These are phyloP conservation scores for Ditula angustiorana DNA, from an alignment of 2,888 invertebrate species.

Conservation along the genomic window DNA sequence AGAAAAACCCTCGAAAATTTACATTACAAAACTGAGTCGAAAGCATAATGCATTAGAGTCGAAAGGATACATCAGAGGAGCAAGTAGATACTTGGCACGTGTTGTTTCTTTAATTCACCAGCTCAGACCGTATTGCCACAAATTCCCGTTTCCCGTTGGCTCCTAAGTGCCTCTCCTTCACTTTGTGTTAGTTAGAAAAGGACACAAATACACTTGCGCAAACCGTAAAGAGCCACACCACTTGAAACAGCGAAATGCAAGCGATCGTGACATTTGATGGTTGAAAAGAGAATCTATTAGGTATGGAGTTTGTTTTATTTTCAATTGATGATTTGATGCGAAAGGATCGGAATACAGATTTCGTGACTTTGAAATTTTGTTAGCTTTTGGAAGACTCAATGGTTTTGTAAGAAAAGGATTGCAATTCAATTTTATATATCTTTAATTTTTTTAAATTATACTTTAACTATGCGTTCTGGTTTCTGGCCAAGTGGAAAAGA, in stretches of 20 bases:
- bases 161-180: too few species aligned
- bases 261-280: conserved; percentile 4
- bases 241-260: conserved; percentile 16
- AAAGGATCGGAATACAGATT: not conserved
- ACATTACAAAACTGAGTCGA: not conserved
- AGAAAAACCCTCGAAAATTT: too few species aligned
- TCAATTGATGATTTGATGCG: not conserved
- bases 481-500: too few species aligned
- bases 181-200: not conserved
- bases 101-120: conserved; percentile 49
- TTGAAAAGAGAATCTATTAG: conserved; percentile 8
- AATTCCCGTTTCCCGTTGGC: not conserved
- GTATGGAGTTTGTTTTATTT: not conserved
- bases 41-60: conserved; percentile 26
- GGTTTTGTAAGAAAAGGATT: not conserved
- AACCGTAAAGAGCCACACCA: not conserved
- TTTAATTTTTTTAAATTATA: too few species aligned
- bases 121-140: conserved; percentile 35
- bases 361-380: not conserved
- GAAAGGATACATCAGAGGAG: too few species aligned
- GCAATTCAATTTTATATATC: too few species aligned
- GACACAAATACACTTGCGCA: not conserved
- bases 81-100: conserved; percentile 40
- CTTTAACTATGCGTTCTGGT: too few species aligned
- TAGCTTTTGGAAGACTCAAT: not conserved